Evolutionary conservation across 2,113 vertebrate genomes (phyloP), one percentile per base, ranked within the genome.

Genomic region (Eurypyga helias): DNA sequence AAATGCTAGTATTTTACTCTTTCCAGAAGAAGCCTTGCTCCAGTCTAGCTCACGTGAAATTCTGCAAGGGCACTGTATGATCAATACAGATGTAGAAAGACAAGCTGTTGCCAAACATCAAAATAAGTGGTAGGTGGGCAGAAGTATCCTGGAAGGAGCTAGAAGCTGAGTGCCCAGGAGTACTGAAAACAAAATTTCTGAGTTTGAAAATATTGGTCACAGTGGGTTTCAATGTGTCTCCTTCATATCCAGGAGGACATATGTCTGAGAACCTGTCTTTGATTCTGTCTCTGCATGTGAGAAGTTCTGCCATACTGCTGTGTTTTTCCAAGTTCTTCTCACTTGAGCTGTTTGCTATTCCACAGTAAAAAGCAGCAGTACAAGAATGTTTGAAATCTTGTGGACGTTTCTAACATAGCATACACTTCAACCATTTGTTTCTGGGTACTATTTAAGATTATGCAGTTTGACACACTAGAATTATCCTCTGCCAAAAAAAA

Each of bases 161-260:
- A 46, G 9, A 23, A 65, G 17, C 73, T 49, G 62, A 36, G 41
- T 46, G 41, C 38, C 38, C 36, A 58, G n/a, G 6, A 36, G 6
- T 5, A 9, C 34, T 36, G 51, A 31, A 28, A 79, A 7, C 10
- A 38, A 16, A 17, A 9, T 52, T 41, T 41, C 28, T 2, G 2
- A 3, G 16, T 17, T 64, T 33, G 79, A 8, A 38, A 41, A 17
- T 34, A 2, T 2, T 28, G 58, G 8, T 51, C 36, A 5, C 16
- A n/a, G 33, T 2, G 11, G 26, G 21, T 55, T 60, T 55, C 72
- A 31, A 3, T 19, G 0, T 2, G 1, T n/a, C 34, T 62, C 28
- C 33, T 49, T 43, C 36, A 7, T 26, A 0, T 13, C 31, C 43
- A 24, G 20, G 7, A 10, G 19, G 46, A 17, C 1, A 13, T 23